These are phyloP conservation scores for Cyprinodon tularosa DNA, from an alignment of 2,113 vertebrate genomes.

Conservation along the genomic window DNA sequence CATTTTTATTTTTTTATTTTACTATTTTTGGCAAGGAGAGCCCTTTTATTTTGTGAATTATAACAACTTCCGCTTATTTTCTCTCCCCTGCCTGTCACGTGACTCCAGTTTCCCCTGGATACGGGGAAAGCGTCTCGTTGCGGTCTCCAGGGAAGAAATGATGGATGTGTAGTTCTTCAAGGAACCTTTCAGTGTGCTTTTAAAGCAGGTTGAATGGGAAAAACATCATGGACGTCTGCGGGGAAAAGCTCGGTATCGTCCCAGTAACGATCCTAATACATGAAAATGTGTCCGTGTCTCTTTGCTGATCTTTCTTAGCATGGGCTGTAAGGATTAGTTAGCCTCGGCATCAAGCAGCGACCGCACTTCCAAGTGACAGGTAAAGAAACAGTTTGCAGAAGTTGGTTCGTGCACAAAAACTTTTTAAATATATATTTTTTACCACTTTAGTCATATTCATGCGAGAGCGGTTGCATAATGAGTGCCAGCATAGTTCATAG, in stretches of 20 bases:
- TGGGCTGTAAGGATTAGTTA: constrained; percentile 53
- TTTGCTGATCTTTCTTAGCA: constrained; percentile 28
- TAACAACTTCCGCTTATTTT: background rate
- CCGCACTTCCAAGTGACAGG: constrained; percentile 56
- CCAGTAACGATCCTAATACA: constrained; percentile 1
- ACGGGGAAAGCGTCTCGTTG: constrained; percentile 74
- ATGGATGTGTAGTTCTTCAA: constrained; percentile 12
- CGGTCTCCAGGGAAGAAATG: constrained; percentile 64
- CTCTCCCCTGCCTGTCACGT: constrained; percentile 55
- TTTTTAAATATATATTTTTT: background rate
- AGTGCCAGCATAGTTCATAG: constrained; percentile 20
- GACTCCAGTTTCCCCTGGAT: constrained; percentile 67
- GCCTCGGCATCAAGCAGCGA: constrained; percentile 46
- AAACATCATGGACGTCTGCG: constrained; percentile 25
- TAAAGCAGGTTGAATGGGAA: background rate
- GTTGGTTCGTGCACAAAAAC: background rate
- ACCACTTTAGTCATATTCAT: background rate
- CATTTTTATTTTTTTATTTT: too few relatives aligned
- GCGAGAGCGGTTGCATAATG: constrained; percentile 24
- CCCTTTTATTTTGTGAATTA: constrained; percentile 60
- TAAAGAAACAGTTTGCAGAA: constrained; percentile 19
- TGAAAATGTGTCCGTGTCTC: background rate
- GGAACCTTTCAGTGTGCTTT: constrained; percentile 20
- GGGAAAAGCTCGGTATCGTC: constrained; percentile 5
- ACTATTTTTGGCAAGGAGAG: too few relatives aligned